phyloP scores from a whole-genome alignment of 2,113 vertebrate species.

The Rutilus rutilus region DNA sequence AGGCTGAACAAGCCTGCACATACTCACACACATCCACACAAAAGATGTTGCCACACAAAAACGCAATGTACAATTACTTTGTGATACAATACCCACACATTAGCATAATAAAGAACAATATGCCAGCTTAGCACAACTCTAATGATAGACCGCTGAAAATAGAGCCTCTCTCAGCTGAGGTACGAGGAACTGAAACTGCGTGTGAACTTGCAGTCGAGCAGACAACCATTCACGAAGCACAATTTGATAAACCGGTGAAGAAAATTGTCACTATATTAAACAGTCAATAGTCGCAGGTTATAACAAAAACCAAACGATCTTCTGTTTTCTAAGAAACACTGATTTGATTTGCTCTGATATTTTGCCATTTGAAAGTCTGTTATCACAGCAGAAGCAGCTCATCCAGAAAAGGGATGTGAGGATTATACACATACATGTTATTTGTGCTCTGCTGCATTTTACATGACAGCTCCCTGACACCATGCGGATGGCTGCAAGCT shows the following conservation, averaged over 20 bases:
- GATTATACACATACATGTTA: slow-evolving; percentile 45
- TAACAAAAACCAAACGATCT: slow-evolving; percentile 39
- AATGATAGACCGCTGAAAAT: slow-evolving; percentile 65
- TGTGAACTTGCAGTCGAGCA: slow-evolving; percentile 27
- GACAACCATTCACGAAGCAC: slow-evolving; percentile 26
- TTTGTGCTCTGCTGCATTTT: slow-evolving; percentile 45
- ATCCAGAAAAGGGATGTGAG: slow-evolving; percentile 46
- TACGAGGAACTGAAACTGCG: slow-evolving; percentile 39
- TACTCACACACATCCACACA: slow-evolving; percentile 33
- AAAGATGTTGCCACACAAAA: slow-evolving; percentile 17
- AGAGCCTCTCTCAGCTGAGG: slow-evolving; percentile 43
- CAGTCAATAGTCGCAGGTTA: slow-evolving; percentile 43
- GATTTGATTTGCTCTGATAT: slow-evolving; percentile 42
- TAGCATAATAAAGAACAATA: slow-evolving; percentile 67
- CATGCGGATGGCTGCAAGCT: not conserved
- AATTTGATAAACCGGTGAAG: slow-evolving; percentile 37
- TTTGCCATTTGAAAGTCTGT: slow-evolving; percentile 45
- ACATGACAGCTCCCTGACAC: slow-evolving; percentile 54
- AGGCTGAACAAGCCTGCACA: slow-evolving; percentile 5
- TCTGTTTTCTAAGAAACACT: slow-evolving; percentile 39
- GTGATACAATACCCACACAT: slow-evolving; percentile 60
- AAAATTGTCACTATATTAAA: slow-evolving; percentile 42
- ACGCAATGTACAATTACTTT: slow-evolving; percentile 62
- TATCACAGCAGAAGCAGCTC: slow-evolving; percentile 42
- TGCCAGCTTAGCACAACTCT: slow-evolving; percentile 61